A percentile compares a stretch with the other conserved stretches of the same genome.
Conservation (phyloP, 2,888 invertebrate species). For the Strigamia crassipes region DNA sequence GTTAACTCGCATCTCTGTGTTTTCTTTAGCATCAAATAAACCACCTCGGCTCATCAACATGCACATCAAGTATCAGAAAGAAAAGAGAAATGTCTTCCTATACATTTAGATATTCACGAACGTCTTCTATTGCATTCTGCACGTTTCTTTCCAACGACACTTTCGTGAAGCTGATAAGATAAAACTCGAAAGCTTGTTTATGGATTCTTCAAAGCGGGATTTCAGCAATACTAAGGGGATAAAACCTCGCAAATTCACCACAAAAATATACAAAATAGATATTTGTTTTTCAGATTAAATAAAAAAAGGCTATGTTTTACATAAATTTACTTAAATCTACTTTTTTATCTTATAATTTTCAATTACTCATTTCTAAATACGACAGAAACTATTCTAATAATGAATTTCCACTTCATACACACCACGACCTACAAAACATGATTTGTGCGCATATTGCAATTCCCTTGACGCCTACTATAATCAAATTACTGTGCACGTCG, state of each 20-base stretch:
- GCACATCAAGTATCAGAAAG: not conserved
- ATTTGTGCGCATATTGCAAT: not conserved
- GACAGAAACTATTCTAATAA: no score
- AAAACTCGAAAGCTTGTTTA: conserved; percentile 30
- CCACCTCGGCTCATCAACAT: not conserved
- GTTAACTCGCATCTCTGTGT: conserved; percentile 2
- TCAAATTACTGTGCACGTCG: not conserved
- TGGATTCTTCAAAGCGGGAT: conserved; percentile 8
- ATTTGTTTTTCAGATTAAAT: conserved; percentile 13
- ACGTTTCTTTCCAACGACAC: not conserved
- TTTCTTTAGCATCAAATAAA: conserved; percentile 12
- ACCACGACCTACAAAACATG: not conserved
- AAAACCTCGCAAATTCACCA: not conserved
- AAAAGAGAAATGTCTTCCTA: not conserved
- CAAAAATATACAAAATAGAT: not conserved
- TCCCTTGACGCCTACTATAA: not conserved
- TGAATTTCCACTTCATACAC: not conserved
- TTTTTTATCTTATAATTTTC: not conserved
- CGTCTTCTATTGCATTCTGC: not conserved
- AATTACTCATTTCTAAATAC: no score
- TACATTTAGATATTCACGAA: not conserved
- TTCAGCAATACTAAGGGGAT: not conserved
- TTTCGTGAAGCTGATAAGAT: conserved; percentile 8
- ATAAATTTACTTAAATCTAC: not conserved
- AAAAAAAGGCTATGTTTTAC: not conserved